Evolutionary conservation across 1,140 invertebrate species (phyloP).

Genomic region (Atopsyche davidsoni): DNA sequence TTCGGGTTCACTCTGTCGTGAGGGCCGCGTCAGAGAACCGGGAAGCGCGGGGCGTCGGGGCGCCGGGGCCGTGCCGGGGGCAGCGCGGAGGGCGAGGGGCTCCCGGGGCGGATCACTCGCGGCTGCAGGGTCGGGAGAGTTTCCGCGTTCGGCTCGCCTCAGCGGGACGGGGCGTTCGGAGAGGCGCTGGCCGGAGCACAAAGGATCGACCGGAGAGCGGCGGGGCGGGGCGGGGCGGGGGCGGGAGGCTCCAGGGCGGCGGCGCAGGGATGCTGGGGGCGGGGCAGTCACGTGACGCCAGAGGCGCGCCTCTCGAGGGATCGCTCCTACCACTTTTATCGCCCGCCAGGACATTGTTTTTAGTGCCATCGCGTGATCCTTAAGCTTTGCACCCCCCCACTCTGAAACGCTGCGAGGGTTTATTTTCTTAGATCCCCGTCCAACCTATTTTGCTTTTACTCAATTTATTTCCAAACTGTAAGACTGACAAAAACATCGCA

Average conservation of each 20-base stretch:
- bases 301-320: conserved; percentile 29
- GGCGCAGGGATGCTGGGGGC: conserved; percentile 32
- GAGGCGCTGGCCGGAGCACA: conserved; percentile 32
- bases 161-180: not conserved
- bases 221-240: conserved; percentile 40
- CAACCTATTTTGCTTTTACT: no score
- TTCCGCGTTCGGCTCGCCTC: not conserved
- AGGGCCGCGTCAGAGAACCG: not conserved
- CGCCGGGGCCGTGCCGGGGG: conserved; percentile 17
- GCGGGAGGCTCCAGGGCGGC: conserved; percentile 37
- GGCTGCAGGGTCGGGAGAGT: not conserved
- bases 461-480: no score
- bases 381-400: no score
- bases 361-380: no score
- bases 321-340: no score
- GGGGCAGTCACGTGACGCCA: conserved; percentile 18
- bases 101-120: conserved; percentile 25
- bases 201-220: conserved; percentile 38
- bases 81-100: conserved; percentile 25
- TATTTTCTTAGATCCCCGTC: no score
- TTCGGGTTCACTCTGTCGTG: not conserved
- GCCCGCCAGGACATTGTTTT: no score
- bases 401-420: no score
- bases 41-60: conserved; percentile 11
- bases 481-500: no score